Conservation (phyloP, 1,140 invertebrate genomes). For the Zaprionus ghesquierei region DNA sequence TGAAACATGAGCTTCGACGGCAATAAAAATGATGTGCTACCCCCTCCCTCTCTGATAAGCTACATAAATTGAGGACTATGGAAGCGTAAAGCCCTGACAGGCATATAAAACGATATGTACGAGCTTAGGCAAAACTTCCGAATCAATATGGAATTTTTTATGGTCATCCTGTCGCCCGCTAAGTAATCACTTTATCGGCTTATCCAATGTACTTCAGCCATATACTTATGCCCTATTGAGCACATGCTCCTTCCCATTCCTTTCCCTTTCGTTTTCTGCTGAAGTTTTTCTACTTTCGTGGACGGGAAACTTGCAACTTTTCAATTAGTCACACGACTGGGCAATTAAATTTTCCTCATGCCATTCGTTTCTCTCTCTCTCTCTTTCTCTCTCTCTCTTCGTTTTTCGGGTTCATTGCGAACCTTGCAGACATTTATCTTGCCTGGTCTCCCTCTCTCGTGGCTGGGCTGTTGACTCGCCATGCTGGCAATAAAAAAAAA, state of each 20-base stretch:
- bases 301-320: conserved; percentile 62
- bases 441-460: conserved; percentile 15
- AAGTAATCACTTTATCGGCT: conserved; percentile 13
- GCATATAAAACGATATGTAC: conserved; percentile 7
- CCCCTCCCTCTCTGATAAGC: background rate
- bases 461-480: conserved; percentile 31
- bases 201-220: background rate
- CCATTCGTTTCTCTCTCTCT: conserved; percentile 3
- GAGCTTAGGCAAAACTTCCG: conserved; percentile 3
- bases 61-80: conserved; percentile 44
- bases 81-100: conserved; percentile 12
- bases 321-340: conserved; percentile 75
- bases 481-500: conserved; percentile 34
- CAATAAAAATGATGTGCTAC: conserved; percentile 64
- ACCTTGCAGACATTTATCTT: conserved; percentile 66
- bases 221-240: background rate
- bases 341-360: conserved; percentile 68
- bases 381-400: conserved; percentile 6
- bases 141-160: conserved; percentile 37
- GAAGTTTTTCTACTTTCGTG: conserved; percentile 57
- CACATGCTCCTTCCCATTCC: background rate
- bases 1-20: conserved; percentile 56
- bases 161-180: conserved; percentile 13
- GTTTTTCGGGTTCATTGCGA: background rate
- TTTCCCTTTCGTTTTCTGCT: background rate